Percentiles rank a stretch among this genome's conserved stretches.
These are phyloP conservation scores for Myrmecophaga tridactyla DNA, from an alignment of 2,113 vertebrate species.

Conservation along the genomic window DNA sequence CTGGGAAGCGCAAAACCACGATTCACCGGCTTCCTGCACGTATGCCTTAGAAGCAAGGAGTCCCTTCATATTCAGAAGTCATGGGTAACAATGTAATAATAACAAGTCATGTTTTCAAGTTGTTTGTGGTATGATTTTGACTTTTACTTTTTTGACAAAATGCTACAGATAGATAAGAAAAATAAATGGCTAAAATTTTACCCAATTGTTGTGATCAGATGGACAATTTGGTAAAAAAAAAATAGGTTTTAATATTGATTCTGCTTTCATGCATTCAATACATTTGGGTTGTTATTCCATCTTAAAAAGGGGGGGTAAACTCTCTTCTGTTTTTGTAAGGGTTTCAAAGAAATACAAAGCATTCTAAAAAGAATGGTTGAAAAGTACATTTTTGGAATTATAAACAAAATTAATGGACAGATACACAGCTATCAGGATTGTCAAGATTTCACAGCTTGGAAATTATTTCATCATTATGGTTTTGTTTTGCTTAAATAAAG, in stretches of 20 bases:
- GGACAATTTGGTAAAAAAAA: conserved; percentile 7
- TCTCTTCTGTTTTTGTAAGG: neutral
- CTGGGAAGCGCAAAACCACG: neutral
- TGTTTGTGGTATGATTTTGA: conserved; percentile 22
- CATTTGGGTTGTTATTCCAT: neutral
- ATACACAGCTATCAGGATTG: neutral
- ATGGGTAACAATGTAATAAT: neutral
- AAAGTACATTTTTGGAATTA: neutral
- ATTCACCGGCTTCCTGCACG: neutral
- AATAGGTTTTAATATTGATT: conserved; percentile 4
- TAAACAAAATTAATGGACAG: neutral
- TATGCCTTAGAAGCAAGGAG: neutral
- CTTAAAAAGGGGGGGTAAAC: neutral
- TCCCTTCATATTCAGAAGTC: neutral
- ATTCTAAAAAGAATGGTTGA: neutral
- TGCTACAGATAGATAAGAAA: conserved; percentile 45
- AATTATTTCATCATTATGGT: neutral
- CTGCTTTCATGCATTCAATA: neutral
- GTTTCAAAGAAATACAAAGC: neutral
- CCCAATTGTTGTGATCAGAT: neutral
- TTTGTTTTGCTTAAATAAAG: neutral
- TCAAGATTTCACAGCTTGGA: neutral
- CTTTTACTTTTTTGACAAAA: conserved; percentile 41
- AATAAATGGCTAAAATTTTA: conserved; percentile 67
- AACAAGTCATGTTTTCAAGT: conserved; percentile 59